Conservation (phyloP, 1,140 invertebrate genomes). For the Cylas formicarius region DNA sequence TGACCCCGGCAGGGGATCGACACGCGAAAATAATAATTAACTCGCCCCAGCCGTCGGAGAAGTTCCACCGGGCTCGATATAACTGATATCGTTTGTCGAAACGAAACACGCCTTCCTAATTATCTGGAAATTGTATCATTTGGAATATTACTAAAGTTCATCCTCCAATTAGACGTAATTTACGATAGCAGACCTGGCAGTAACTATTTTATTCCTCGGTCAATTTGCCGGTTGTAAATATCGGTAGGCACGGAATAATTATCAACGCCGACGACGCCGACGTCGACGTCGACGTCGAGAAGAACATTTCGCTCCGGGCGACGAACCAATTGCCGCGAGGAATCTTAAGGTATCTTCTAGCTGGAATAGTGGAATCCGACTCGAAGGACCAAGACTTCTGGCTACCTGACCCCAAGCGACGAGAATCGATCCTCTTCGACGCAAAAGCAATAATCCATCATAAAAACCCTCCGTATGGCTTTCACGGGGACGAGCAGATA, state of each 20-base stretch:
- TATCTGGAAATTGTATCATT: constrained; percentile 27
- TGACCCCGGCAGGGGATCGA: constrained; percentile 4
- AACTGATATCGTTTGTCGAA: constrained; percentile 26
- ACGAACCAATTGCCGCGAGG: background rate
- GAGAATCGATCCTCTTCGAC: too few species aligned
- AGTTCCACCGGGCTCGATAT: constrained; percentile 9
- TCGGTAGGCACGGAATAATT: constrained; percentile 11
- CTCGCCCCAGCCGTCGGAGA: constrained; percentile 7
- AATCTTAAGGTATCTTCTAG: background rate
- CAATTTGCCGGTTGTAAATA: constrained; percentile 17
- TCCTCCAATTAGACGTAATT: constrained; percentile 27
- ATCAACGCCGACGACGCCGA: background rate
- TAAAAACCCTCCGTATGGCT: too few species aligned
- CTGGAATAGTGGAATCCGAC: too few species aligned
- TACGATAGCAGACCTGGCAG: constrained; percentile 14
- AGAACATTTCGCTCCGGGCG: background rate
- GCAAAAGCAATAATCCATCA: too few species aligned
- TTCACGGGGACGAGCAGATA: too few species aligned
- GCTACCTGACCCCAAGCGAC: too few species aligned
- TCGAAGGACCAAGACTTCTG: too few species aligned
- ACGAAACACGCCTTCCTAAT: constrained; percentile 29
- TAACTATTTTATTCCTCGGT: constrained; percentile 20
- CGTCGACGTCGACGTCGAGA: background rate
- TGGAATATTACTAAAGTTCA: constrained; percentile 26
- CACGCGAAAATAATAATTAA: constrained; percentile 23